A percentile compares a stretch with the other conserved stretches of the same genome.
phyloP scores from a whole-genome alignment of 1,140 invertebrate genomes.

The Drosophila orena region DNA sequence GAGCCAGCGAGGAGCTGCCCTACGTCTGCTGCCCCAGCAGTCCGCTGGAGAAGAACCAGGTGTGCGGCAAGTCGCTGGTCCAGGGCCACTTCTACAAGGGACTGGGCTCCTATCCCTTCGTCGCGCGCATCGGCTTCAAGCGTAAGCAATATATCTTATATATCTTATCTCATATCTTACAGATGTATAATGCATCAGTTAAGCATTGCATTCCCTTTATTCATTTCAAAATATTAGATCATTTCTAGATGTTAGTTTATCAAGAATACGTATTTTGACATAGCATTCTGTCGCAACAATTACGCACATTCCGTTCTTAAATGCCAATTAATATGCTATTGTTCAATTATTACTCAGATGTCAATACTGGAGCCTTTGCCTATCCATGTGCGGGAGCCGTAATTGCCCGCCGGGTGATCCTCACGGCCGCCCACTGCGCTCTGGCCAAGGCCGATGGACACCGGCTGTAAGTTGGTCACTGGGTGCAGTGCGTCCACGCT shows the following conservation, averaged over 20 bases:
- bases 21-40: conserved; percentile 84
- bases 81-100: conserved; percentile 87
- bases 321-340: not conserved
- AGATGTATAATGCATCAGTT: too few species aligned
- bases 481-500: conserved; percentile 7
- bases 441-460: conserved; percentile 89
- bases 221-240: too few species aligned
- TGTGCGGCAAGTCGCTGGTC: conserved; percentile 88
- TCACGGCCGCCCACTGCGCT: conserved; percentile 90
- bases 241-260: too few species aligned
- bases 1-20: conserved; percentile 73
- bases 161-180: too few species aligned
- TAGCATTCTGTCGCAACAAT: too few species aligned
- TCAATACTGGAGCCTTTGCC: conserved; percentile 87
- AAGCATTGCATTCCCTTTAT: too few species aligned
- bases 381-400: conserved; percentile 90
- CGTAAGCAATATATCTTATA: conserved; percentile 84
- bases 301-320: too few species aligned
- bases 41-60: conserved; percentile 80
- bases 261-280: too few species aligned
- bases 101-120: conserved; percentile 89
- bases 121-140: conserved; percentile 88
- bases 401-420: conserved; percentile 86
- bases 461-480: conserved; percentile 87
- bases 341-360: conserved; percentile 84